These are phyloP conservation scores for Pterocles orientalis DNA, from an alignment of 2,113 vertebrate genomes.

Conservation along the genomic window DNA sequence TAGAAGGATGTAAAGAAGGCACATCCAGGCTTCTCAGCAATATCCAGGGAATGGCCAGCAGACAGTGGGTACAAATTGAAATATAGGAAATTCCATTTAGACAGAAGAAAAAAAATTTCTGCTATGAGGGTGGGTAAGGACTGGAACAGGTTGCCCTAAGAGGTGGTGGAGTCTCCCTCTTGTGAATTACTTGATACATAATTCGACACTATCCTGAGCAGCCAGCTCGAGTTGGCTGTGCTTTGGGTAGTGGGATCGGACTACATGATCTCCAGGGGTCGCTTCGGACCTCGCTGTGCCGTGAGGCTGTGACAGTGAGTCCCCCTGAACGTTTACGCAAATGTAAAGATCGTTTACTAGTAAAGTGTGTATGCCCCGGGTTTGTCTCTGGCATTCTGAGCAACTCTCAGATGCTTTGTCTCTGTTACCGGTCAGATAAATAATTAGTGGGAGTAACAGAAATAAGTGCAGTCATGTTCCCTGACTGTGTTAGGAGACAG, in stretches of 20 bases:
- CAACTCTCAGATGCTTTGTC: not conserved
- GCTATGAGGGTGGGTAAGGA: not conserved
- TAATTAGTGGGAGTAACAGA: not conserved
- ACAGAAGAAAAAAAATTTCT: too few relatives aligned
- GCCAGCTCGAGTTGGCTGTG: not conserved
- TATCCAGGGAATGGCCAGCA: not conserved
- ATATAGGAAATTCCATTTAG: not conserved
- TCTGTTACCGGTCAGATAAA: not conserved
- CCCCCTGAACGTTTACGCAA: not conserved
- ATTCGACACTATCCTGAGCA: accelerated
- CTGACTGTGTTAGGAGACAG: not conserved
- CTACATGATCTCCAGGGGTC: not conserved
- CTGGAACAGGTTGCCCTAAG: not conserved
- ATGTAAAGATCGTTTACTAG: not conserved
- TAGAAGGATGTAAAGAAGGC: not conserved
- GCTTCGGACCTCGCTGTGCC: not conserved
- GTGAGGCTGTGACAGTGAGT: not conserved
- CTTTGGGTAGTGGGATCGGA: not conserved
- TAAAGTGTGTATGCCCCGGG: not conserved
- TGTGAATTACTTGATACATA: not conserved
- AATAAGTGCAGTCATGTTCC: not conserved
- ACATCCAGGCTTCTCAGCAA: not conserved
- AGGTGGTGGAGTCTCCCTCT: not conserved
- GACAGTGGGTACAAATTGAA: not conserved
- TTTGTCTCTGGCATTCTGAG: not conserved